Percentiles rank a stretch among this genome's conserved stretches.
Conservation (phyloP, 2,888 invertebrate species). For the Reticulitermes lucifugus region DNA sequence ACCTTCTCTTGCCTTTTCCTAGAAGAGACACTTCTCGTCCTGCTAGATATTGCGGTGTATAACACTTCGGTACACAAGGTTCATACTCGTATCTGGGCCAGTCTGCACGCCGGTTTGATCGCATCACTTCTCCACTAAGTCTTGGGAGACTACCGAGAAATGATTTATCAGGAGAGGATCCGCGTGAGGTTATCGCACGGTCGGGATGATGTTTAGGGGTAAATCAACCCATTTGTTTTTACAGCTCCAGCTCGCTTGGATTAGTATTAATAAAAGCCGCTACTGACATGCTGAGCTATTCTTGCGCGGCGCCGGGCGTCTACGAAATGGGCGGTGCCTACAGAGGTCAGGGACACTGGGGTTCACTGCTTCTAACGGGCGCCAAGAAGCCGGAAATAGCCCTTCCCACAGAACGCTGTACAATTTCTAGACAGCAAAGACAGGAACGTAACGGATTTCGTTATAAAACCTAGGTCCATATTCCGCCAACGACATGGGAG, state of each 20-base stretch:
- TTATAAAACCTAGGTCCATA: too few species aligned
- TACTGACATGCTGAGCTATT: background rate
- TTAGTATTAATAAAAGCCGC: background rate
- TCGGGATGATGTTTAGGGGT: too few species aligned
- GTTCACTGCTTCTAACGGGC: background rate
- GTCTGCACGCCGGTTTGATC: too few species aligned
- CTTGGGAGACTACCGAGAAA: too few species aligned
- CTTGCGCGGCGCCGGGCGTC: constrained; percentile 7
- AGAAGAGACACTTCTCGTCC: too few species aligned
- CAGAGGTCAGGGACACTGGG: constrained; percentile 33
- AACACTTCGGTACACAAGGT: too few species aligned
- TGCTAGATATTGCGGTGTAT: too few species aligned
- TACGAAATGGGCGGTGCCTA: constrained; percentile 6
- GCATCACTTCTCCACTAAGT: too few species aligned
- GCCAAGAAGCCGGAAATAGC: constrained; percentile 29
- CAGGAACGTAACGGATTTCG: background rate
- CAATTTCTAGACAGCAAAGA: constrained; percentile 40
- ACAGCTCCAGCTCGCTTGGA: background rate
- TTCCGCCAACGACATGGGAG: too few species aligned
- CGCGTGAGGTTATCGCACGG: background rate
- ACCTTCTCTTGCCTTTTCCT: too few species aligned
- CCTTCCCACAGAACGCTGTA: constrained; percentile 52
- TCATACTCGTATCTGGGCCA: too few species aligned
- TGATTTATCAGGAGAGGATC: too few species aligned
- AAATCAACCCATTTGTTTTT: background rate